Conservation (phyloP, 2,113 vertebrate genomes). For the Hemicordylus capensis region DNA sequence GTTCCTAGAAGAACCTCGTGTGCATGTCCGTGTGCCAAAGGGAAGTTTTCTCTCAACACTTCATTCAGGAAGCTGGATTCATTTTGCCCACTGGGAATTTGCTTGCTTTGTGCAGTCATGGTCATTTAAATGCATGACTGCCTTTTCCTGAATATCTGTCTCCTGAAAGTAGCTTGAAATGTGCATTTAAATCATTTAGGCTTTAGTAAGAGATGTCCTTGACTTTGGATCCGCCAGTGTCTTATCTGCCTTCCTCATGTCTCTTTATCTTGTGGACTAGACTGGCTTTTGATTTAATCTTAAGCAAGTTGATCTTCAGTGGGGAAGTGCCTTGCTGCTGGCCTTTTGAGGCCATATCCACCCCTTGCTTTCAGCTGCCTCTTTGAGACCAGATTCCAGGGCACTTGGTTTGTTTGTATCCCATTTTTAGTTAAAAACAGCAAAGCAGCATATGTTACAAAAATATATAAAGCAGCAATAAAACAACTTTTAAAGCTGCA, state of each 20-base stretch:
- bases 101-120: background rate
- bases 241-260: background rate
- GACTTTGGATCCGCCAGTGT: too few relatives aligned
- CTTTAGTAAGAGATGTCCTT: background rate
- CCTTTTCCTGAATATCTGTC: background rate
- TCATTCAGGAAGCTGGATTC: background rate
- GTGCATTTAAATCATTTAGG: background rate
- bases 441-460: background rate
- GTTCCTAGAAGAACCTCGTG: background rate
- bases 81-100: background rate
- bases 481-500: too few relatives aligned
- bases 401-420: too few relatives aligned
- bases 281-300: background rate
- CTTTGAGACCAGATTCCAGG: background rate
- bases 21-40: rapidly evolving
- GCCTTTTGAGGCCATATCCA: too few relatives aligned
- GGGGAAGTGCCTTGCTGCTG: background rate
- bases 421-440: too few relatives aligned
- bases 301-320: background rate
- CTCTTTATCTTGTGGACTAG: background rate
- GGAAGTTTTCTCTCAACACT: background rate
- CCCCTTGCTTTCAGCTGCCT: background rate
- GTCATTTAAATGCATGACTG: background rate
- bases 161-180: background rate
- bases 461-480: too few relatives aligned